Base-by-base conservation (phyloP, 2,797 vertebrate species). In the Muraenolepis orangiensis region DNA sequence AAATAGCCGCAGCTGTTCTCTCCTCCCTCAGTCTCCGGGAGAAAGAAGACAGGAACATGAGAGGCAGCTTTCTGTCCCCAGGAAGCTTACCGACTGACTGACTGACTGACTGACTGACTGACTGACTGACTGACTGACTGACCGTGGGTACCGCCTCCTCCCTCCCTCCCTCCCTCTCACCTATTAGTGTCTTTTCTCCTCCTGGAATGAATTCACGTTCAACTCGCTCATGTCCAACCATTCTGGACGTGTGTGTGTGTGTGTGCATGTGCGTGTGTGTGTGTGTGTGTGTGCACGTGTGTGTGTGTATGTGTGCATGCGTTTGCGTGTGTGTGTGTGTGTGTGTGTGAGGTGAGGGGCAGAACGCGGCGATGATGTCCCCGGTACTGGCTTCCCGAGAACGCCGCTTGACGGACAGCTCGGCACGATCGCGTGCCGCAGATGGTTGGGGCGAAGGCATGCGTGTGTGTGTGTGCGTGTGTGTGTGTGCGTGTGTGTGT, bases 351-450 rank as follows among this genome's bases (percentile, higher is more conserved):
- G n/a, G 70, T 1, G 23, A 70, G 67, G 26, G 31, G 69, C 78
- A 83, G 81, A 34, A 74, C 75, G 68, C 2, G 38, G 69, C 20
- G 76, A 75, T 86, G 88, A 89, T 87, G 89, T 89, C 88, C 88
- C 88, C 85, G 78, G 72, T 46, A 82, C 79, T 72, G 83, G 73
- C 76, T 67, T 16, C 81, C n/a, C 76, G 34, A 74, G 80, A 78
- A 73, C 69, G 1, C 70, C 74, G 74, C 36, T 42, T 86, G 87
- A 88, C 30, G 81, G 91, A 87, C 88, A 90, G 89, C 89, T 89
- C 85, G 87, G 82, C 87, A 84, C 89, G 84, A 88, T 89, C 90
- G 85, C 74, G 32, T 84, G 88, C 85, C 87, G 64, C 90, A 92
- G 90, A 92, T 92, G 91, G 90, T 86, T 83, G 81, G 72, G 2